Conservation (phyloP, 2,113 vertebrate genomes). For the Rhegmatorhina hoffmannsi region DNA sequence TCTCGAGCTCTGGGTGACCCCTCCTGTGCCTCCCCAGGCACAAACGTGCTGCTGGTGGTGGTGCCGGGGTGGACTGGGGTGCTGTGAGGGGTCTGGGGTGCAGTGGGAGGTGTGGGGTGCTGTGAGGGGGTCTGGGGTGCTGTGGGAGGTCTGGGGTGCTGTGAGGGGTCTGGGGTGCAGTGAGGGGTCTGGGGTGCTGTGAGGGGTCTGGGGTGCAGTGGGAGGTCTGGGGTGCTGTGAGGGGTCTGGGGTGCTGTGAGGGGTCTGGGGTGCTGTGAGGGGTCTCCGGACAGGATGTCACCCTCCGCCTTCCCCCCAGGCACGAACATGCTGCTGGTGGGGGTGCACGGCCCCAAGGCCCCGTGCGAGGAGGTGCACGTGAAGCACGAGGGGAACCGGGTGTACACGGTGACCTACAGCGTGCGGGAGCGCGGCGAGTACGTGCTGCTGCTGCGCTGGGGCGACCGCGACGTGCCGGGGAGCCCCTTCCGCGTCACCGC, state of each 20-base stretch:
- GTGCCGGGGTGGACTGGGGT: too few species aligned
- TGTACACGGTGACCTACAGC: constrained; percentile 16
- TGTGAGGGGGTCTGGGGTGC: too few species aligned
- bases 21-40: neutral
- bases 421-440: constrained; percentile 9
- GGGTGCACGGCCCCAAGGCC: constrained; percentile 10
- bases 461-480: neutral
- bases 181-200: too few species aligned
- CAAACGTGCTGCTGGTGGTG: neutral
- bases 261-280: too few species aligned
- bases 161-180: too few species aligned
- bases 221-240: too few species aligned
- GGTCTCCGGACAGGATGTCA: neutral
- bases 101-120: too few species aligned
- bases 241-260: neutral
- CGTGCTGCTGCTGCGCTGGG: constrained; percentile 14
- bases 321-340: constrained; percentile 32
- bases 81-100: too few species aligned
- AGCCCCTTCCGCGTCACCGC: neutral
- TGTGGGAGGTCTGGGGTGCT: too few species aligned
- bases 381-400: neutral
- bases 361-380: constrained; percentile 9
- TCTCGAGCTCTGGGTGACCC: neutral
- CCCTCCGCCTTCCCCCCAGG: neutral
- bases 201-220: neutral